These are phyloP conservation scores for Littorina saxatilis DNA, from an alignment of 1,140 invertebrate species.

Conservation along the genomic window DNA sequence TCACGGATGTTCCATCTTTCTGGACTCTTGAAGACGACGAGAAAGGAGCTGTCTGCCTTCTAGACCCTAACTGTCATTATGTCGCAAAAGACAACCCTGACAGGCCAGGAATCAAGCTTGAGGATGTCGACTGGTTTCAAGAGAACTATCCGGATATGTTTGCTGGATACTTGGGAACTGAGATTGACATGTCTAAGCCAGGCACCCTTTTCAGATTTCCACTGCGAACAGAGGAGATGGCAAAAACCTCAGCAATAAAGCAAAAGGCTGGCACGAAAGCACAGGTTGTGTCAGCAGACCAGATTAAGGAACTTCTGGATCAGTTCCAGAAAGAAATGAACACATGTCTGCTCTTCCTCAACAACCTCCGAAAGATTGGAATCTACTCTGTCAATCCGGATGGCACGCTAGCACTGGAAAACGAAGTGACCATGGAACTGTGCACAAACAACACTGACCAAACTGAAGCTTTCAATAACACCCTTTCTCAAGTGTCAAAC, in stretches of 20 bases:
- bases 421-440: slow-evolving; percentile 37
- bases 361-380: slow-evolving; percentile 56
- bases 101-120: slow-evolving; percentile 59
- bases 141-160: slow-evolving; percentile 59
- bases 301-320: slow-evolving; percentile 49
- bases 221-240: slow-evolving; percentile 56
- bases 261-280: no score
- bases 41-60: slow-evolving; percentile 63
- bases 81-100: slow-evolving; percentile 52
- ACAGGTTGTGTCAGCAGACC: slow-evolving; percentile 42
- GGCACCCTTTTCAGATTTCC: slow-evolving; percentile 67
- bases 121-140: slow-evolving; percentile 48
- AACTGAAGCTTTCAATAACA: no score
- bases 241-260: slow-evolving; percentile 54
- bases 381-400: slow-evolving; percentile 49
- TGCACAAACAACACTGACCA: no score
- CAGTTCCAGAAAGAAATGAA: slow-evolving; percentile 58
- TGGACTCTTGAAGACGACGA: slow-evolving; percentile 54
- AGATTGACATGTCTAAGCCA: slow-evolving; percentile 31
- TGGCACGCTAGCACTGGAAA: slow-evolving; percentile 39
- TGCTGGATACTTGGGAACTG: slow-evolving; percentile 52
- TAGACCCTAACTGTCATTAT: slow-evolving; percentile 70
- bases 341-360: slow-evolving; percentile 62
- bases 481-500: no score
- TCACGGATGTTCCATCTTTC: slow-evolving; percentile 72